phyloP scores from a whole-genome alignment of 2,888 invertebrate species.

The Hyposoter dolosus region DNA sequence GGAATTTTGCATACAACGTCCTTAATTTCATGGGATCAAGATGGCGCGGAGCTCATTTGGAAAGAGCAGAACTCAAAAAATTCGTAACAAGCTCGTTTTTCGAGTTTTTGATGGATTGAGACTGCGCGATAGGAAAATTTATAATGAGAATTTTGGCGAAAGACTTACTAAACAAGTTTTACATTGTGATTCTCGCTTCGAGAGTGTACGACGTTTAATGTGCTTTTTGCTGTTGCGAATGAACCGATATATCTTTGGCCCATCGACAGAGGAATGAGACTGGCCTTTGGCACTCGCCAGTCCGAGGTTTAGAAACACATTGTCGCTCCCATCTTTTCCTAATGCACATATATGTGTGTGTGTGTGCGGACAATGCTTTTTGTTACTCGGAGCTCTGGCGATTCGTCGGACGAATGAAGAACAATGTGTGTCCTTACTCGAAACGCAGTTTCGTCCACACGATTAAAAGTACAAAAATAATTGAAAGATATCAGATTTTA shows the following conservation, averaged over 20 bases:
- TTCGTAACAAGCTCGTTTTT: no score
- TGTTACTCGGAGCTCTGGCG: constrained; percentile 21
- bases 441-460: not conserved
- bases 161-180: not conserved
- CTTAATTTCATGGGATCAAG: no score
- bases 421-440: constrained; percentile 48
- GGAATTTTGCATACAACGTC: no score
- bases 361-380: constrained; percentile 2
- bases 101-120: not conserved
- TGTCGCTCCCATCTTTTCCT: constrained; percentile 43
- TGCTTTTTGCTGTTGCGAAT: constrained; percentile 20
- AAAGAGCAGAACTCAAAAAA: no score
- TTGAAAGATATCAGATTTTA: not conserved
- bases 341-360: not conserved
- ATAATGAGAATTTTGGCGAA: not conserved
- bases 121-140: not conserved
- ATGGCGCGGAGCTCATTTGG: no score
- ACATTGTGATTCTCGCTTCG: not conserved
- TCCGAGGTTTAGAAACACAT: constrained; percentile 58
- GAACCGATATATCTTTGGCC: constrained; percentile 38
- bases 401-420: constrained; percentile 36
- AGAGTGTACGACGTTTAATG: constrained; percentile 21
- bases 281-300: constrained; percentile 46
- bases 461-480: constrained; percentile 1
- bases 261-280: constrained; percentile 48